phyloP scores from a whole-genome alignment of 2,113 vertebrate genomes.

The Alligator sinensis region DNA sequence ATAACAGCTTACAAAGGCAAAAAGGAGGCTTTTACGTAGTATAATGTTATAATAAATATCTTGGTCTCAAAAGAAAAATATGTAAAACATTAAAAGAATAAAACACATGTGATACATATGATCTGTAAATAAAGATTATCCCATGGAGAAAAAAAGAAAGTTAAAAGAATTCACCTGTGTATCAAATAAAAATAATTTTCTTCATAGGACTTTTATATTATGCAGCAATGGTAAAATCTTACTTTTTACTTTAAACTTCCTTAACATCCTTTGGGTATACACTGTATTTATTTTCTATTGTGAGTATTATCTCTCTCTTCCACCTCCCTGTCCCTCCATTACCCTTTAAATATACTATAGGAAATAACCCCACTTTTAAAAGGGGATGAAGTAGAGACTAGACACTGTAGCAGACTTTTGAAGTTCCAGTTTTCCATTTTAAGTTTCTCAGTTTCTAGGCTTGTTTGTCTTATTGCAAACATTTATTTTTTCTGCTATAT shows the following conservation, averaged over 20 bases:
- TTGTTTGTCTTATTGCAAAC: background rate
- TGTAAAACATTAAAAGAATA: conserved; percentile 62
- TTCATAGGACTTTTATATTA: conserved; percentile 53
- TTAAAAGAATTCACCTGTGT: conserved; percentile 56
- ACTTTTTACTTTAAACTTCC: conserved; percentile 58
- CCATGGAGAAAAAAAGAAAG: conserved; percentile 30
- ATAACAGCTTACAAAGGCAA: conserved; percentile 73
- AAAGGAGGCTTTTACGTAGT: conserved; percentile 63
- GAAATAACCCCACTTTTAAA: conserved; percentile 35
- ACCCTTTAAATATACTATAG: conserved; percentile 34
- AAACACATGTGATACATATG: conserved; percentile 52
- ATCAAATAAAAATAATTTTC: conserved; percentile 60
- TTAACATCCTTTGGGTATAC: conserved; percentile 58
- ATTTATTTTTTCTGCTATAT: background rate
- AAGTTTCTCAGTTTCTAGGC: background rate
- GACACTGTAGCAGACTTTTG: conserved; percentile 15
- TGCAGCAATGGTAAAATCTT: conserved; percentile 48
- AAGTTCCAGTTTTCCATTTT: conserved; percentile 40
- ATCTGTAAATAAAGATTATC: conserved; percentile 61
- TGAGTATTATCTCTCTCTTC: background rate
- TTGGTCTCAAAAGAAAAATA: conserved; percentile 61
- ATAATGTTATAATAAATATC: conserved; percentile 65
- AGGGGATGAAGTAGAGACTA: background rate
- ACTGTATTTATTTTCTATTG: conserved; percentile 41
- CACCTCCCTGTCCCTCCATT: background rate